Conservation (phyloP, 2,797 vertebrate genomes). For the Brachyalestes nurse region DNA sequence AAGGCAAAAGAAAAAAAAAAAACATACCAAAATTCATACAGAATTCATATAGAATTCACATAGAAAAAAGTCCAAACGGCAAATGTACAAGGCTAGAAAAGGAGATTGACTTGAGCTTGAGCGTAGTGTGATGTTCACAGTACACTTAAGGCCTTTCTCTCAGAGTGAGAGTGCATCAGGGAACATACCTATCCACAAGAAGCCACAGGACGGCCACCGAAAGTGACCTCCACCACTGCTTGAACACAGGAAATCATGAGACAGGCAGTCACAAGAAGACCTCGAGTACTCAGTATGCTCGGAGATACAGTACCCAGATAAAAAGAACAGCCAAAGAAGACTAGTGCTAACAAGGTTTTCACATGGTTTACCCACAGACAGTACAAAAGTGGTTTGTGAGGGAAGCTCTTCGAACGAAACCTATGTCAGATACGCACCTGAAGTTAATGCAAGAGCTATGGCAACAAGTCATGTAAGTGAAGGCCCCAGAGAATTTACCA, state of each 20-base stretch:
- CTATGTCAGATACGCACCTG: slow-evolving; percentile 34
- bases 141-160: slow-evolving; percentile 55
- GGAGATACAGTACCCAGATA: slow-evolving; percentile 46
- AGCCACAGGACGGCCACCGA: slow-evolving; percentile 53
- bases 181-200: slow-evolving; percentile 48
- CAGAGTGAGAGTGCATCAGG: slow-evolving; percentile 61
- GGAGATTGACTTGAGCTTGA: slow-evolving; percentile 54
- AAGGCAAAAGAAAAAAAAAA: slow-evolving; percentile 66
- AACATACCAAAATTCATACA: slow-evolving; percentile 77
- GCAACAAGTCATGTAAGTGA: slow-evolving; percentile 37
- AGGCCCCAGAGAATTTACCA: slow-evolving; percentile 28
- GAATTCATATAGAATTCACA: slow-evolving; percentile 66
- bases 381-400: slow-evolving; percentile 43
- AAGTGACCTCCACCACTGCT: slow-evolving; percentile 46
- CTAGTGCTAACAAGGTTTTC: slow-evolving; percentile 42
- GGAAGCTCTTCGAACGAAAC: slow-evolving; percentile 39
- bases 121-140: slow-evolving; percentile 44
- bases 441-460: slow-evolving; percentile 51
- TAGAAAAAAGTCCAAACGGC: slow-evolving; percentile 73
- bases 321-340: slow-evolving; percentile 25
- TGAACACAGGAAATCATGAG: slow-evolving; percentile 52
- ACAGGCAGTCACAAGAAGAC: slow-evolving; percentile 57
- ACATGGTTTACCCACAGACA: slow-evolving; percentile 44
- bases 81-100: slow-evolving; percentile 73
- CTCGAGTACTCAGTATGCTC: slow-evolving; percentile 45